A percentile compares a stretch with the other conserved stretches of the same genome.
These are phyloP conservation scores for Platynereis dumerilii DNA, from an alignment of 2,888 invertebrate genomes.

Conservation along the genomic window DNA sequence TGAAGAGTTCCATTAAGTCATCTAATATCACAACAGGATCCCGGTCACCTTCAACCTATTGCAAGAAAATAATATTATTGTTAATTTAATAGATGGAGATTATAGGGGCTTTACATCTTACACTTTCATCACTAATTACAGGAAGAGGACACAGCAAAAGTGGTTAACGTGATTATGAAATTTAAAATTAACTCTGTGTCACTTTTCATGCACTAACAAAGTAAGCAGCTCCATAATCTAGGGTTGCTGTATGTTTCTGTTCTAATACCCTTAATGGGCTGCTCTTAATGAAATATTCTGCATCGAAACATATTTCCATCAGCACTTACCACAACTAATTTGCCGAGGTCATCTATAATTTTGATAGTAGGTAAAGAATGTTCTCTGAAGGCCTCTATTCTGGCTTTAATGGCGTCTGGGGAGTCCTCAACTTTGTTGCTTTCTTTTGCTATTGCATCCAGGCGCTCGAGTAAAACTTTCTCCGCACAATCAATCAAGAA, in stretches of 20 bases:
- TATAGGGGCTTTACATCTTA: no score
- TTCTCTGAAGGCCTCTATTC: conserved; percentile 39
- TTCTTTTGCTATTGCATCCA: conserved; percentile 26
- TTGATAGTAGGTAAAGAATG: conserved; percentile 41
- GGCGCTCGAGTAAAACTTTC: conserved; percentile 28
- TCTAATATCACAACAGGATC: conserved; percentile 41
- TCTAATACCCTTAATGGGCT: no score
- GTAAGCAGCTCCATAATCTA: no score
- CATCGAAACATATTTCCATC: no score
- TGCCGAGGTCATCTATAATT: conserved; percentile 39
- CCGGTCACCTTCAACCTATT: conserved; percentile 47
- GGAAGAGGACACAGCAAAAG: no score
- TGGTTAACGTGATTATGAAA: no score
- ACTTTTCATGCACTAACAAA: no score
- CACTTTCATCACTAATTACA: no score
- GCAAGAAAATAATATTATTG: conserved; percentile 3
- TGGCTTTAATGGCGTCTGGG: conserved; percentile 28
- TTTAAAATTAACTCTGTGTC: no score
- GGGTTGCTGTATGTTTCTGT: no score
- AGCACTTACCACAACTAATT: conserved; percentile 41
- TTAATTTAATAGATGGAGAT: not conserved
- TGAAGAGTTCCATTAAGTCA: conserved; percentile 45
- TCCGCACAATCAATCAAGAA: conserved; percentile 46
- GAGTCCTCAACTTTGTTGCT: conserved; percentile 38
- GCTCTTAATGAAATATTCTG: no score